Evolutionary conservation across 2,888 invertebrate genomes (phyloP).

Genomic region (Acanthosepion lycidas): DNA sequence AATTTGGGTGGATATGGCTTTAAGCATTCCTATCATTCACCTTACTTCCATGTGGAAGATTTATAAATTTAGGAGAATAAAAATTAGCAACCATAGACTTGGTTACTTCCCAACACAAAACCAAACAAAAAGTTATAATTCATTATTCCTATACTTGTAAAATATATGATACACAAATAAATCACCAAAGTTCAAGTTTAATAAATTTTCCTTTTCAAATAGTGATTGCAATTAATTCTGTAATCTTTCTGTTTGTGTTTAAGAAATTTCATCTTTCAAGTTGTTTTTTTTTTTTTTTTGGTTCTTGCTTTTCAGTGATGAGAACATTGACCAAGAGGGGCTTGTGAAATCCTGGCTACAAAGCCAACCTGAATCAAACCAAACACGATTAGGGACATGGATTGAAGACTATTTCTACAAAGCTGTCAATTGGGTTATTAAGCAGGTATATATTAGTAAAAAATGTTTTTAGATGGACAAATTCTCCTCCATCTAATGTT

Average conservation of each 20-base stretch:
- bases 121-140: too few species aligned
- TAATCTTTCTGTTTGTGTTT: neutral
- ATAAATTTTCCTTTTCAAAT: neutral
- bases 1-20: too few species aligned
- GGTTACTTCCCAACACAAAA: too few species aligned
- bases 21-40: too few species aligned
- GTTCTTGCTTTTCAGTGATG: conserved; percentile 78
- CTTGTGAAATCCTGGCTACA: conserved; percentile 80
- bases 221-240: neutral
- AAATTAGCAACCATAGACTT: too few species aligned
- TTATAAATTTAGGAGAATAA: too few species aligned
- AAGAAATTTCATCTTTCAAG: neutral
- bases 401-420: conserved; percentile 81
- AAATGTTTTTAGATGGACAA: neutral
- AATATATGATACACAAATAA: too few species aligned
- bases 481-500: neutral
- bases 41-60: too few species aligned
- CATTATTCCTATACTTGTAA: too few species aligned
- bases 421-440: conserved; percentile 80
- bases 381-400: conserved; percentile 78
- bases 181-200: too few species aligned
- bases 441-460: conserved; percentile 74
- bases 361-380: conserved; percentile 77
- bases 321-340: conserved; percentile 81
- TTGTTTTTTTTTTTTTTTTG: neutral